Evolutionary conservation across 2,888 invertebrate species (phyloP).

Genomic region (Aromia moschata): DNA sequence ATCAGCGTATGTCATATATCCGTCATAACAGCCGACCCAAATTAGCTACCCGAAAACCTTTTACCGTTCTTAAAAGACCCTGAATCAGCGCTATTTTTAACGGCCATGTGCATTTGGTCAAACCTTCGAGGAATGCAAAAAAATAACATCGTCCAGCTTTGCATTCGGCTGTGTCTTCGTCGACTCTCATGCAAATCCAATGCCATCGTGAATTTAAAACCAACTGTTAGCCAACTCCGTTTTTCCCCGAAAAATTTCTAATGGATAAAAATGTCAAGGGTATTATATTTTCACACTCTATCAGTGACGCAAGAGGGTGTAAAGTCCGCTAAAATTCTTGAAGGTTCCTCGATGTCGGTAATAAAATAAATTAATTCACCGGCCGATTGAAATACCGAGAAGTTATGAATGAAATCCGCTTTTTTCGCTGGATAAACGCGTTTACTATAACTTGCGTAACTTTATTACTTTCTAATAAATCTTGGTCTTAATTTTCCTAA

Average conservation of each 20-base stretch:
- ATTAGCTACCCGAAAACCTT: neutral
- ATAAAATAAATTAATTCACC: too few species aligned
- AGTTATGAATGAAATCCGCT: slow-evolving; percentile 6
- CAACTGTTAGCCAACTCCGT: neutral
- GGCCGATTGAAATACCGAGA: neutral
- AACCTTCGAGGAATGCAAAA: slow-evolving; percentile 3
- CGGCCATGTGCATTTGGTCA: slow-evolving; percentile 2
- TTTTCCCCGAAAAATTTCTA: neutral
- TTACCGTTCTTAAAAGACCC: neutral
- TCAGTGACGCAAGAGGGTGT: neutral
- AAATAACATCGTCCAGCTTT: neutral
- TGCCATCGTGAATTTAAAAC: neutral
- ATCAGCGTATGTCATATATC: too few species aligned
- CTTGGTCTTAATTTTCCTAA: neutral
- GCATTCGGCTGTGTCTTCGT: neutral
- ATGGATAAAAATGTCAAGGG: neutral
- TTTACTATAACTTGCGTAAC: neutral
- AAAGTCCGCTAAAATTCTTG: neutral
- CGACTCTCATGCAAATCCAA: slow-evolving; percentile 2
- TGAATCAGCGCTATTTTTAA: slow-evolving; percentile 7
- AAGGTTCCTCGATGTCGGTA: neutral
- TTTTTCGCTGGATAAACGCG: slow-evolving; percentile 2
- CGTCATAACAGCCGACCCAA: too few species aligned
- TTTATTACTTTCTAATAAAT: slow-evolving; percentile 10
- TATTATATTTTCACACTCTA: neutral